Percentiles rank a stretch among this genome's conserved stretches.
Conservation (phyloP, 2,888 invertebrate species). For the Volucella inanis region DNA sequence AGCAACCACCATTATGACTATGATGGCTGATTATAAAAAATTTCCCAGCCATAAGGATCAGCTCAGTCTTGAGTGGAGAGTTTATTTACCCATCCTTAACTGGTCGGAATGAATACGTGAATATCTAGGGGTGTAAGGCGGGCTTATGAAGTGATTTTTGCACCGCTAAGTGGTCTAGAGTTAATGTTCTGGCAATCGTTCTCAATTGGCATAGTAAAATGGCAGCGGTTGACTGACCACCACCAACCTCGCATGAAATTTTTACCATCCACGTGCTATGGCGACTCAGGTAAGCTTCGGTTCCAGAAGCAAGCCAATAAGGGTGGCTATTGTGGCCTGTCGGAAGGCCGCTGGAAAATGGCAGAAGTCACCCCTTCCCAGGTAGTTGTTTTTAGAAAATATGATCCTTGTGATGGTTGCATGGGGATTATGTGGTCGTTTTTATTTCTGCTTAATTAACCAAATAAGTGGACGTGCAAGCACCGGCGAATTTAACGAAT, state of each 20-base stretch:
- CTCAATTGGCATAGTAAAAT: slow-evolving; percentile 58
- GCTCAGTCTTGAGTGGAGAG: slow-evolving; percentile 17
- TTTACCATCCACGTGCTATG: neutral
- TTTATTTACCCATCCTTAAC: slow-evolving; percentile 39
- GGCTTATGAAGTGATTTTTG: slow-evolving; percentile 49
- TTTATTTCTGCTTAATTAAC: slow-evolving; percentile 59
- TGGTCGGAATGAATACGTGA: neutral
- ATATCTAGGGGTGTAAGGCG: slow-evolving; percentile 4
- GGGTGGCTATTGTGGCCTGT: neutral
- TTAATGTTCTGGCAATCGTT: slow-evolving; percentile 60
- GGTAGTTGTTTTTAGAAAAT: slow-evolving; percentile 5
- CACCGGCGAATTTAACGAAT: slow-evolving; percentile 23
- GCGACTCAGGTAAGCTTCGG: slow-evolving; percentile 18
- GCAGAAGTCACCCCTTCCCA: neutral
- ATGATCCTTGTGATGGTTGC: slow-evolving; percentile 1
- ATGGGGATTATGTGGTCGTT: slow-evolving; percentile 28
- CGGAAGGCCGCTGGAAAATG: no score
- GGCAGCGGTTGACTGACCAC: slow-evolving; percentile 43
- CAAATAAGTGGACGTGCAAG: slow-evolving; percentile 39
- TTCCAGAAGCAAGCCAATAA: slow-evolving; percentile 8
- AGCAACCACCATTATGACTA: slow-evolving; percentile 38
- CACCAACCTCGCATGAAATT: slow-evolving; percentile 14
- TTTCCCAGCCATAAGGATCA: slow-evolving; percentile 40
- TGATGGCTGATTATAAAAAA: slow-evolving; percentile 23
- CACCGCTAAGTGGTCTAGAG: slow-evolving; percentile 43